Conservation (phyloP, 2,797 vertebrate genomes). For the Sylvilagus floridanus region DNA sequence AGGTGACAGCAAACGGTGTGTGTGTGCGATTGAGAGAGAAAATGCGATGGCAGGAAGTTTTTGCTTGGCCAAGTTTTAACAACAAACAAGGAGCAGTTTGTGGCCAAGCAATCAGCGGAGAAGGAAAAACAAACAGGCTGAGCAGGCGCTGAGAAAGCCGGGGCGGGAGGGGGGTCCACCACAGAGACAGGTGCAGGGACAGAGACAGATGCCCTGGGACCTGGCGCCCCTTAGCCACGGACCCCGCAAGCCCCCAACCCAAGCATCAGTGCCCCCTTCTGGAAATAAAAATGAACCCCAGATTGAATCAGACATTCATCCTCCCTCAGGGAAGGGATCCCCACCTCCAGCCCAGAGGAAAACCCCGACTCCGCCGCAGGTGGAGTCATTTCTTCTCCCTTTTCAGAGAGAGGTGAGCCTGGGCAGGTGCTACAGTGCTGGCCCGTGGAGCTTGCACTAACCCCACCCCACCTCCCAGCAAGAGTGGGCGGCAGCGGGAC, state of each 20-base stretch:
- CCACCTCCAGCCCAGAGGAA: not conserved
- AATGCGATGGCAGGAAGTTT: slow-evolving; percentile 79
- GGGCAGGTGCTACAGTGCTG: not conserved
- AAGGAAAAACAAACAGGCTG: slow-evolving; percentile 56
- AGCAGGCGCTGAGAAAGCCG: slow-evolving; percentile 19
- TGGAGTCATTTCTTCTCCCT: not conserved
- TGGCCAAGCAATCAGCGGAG: slow-evolving; percentile 76
- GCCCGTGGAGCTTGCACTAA: slow-evolving; percentile 4
- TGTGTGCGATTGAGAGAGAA: not conserved
- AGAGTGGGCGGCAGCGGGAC: not conserved
- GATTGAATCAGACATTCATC: not conserved
- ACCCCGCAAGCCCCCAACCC: not conserved
- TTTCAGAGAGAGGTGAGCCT: not conserved
- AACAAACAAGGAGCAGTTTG: slow-evolving; percentile 86
- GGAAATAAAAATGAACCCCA: not conserved
- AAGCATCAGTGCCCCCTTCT: not conserved
- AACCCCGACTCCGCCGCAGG: not conserved
- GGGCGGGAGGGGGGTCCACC: not conserved
- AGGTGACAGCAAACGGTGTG: not conserved
- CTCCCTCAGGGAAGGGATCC: not conserved
- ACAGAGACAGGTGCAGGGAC: not conserved
- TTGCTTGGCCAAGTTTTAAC: slow-evolving; percentile 81
- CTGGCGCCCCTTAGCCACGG: not conserved
- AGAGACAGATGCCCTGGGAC: not conserved
- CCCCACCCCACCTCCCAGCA: not conserved